These are phyloP conservation scores for Centropus bengalensis DNA, from an alignment of 2,113 vertebrate genomes.

Conservation along the genomic window DNA sequence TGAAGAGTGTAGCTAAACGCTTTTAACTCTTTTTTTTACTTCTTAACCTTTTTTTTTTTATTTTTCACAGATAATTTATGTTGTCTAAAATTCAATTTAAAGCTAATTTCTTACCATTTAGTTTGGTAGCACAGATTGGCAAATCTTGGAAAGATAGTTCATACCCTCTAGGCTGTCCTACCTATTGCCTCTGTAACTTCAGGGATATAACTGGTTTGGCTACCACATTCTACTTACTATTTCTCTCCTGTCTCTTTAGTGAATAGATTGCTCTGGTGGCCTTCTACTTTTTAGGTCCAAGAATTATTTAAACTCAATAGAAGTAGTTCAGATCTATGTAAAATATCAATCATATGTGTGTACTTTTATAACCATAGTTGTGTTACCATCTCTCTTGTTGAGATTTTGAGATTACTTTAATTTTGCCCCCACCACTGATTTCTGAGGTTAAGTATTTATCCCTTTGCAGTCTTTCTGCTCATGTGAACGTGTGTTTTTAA, in stretches of 20 bases:
- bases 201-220: not conserved
- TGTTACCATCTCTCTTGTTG: not conserved
- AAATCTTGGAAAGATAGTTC: not conserved
- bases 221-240: not conserved
- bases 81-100: not conserved
- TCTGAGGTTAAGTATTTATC: not conserved
- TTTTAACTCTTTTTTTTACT: not conserved
- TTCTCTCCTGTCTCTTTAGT: not conserved
- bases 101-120: not conserved
- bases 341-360: not conserved
- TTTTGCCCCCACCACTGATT: not conserved
- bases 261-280: not conserved
- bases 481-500: not conserved
- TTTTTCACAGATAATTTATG: not conserved
- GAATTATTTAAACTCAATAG: not conserved
- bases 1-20: not conserved
- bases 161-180: not conserved
- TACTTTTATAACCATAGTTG: not conserved
- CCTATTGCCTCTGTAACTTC: not conserved
- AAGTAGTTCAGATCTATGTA: not conserved
- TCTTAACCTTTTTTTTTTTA: not conserved
- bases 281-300: not conserved
- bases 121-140: not conserved
- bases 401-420: not conserved
- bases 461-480: not conserved